Conservation (phyloP, 2,113 vertebrate genomes). For the Stigmatopora argus region DNA sequence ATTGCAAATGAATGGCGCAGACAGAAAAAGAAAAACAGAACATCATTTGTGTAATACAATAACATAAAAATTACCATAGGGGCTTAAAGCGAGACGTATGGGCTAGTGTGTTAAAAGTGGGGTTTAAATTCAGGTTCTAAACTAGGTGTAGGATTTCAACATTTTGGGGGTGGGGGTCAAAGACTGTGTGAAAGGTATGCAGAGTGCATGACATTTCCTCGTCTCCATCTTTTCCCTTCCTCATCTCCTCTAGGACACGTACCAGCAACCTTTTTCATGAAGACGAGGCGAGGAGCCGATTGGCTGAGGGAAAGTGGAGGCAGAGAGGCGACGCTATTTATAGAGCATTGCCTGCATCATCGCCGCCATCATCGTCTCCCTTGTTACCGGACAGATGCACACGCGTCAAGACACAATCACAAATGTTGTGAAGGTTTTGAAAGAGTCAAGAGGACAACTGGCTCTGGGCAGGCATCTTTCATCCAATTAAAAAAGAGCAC, state of each 20-base stretch:
- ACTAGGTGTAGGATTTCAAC: not conserved
- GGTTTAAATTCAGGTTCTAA: not conserved
- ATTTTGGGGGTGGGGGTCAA: not conserved
- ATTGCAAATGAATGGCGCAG: constrained; percentile 14
- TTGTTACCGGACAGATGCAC: not conserved
- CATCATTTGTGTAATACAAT: too few species aligned
- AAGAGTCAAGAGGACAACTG: not conserved
- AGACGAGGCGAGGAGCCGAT: constrained; percentile 8
- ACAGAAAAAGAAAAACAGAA: constrained; percentile 24
- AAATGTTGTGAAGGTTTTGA: not conserved
- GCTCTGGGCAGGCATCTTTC: not conserved
- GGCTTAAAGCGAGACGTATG: not conserved
- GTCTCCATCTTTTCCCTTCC: not conserved
- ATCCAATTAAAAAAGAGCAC: not conserved
- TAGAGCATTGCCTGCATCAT: constrained; percentile 41
- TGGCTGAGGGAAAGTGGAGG: constrained; percentile 29
- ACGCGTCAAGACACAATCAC: not conserved
- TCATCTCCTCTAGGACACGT: not conserved
- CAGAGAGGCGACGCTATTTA: constrained; percentile 51
- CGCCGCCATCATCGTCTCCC: constrained; percentile 8
- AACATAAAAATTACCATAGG: not conserved
- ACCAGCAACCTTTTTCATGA: constrained; percentile 17
- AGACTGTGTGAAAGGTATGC: not conserved
- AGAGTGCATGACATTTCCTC: not conserved
- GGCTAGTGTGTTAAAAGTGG: not conserved